Conservation (phyloP, 1,140 invertebrate genomes). For the Solenopsis invicta region DNA sequence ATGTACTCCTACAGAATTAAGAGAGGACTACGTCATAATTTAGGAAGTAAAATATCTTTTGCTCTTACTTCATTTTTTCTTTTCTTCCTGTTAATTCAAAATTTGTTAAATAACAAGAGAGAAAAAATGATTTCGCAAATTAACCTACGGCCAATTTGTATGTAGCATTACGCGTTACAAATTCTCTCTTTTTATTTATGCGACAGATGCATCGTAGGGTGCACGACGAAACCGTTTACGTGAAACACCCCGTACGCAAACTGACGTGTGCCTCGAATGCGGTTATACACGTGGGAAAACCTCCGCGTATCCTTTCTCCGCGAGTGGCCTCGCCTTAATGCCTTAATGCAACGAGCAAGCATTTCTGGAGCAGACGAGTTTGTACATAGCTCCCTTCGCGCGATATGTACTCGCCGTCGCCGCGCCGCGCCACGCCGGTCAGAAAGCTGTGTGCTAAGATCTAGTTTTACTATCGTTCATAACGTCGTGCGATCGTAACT, state of each 20-base stretch:
- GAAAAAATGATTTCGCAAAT: neutral
- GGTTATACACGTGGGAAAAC: conserved; percentile 67
- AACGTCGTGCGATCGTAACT: conserved; percentile 5
- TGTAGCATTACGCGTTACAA: neutral
- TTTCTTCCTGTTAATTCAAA: neutral
- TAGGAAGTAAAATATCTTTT: neutral
- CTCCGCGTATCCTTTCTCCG: conserved; percentile 68
- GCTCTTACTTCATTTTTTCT: neutral
- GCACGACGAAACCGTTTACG: neutral
- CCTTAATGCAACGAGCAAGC: conserved; percentile 45
- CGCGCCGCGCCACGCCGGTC: conserved; percentile 42
- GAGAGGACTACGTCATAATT: neutral
- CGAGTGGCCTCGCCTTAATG: conserved; percentile 70
- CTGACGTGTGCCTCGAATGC: conserved; percentile 21
- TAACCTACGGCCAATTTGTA: neutral
- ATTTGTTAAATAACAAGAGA: neutral
- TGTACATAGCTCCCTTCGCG: neutral
- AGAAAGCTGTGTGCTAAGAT: conserved; percentile 53
- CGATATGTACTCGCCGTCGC: neutral
- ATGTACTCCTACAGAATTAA: neutral
- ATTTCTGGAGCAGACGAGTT: conserved; percentile 64
- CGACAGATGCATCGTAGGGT: neutral
- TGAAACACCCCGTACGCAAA: conserved; percentile 26
- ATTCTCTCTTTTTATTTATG: neutral
- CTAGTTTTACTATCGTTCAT: conserved; percentile 26